Conservation (phyloP, 2,888 invertebrate genomes). For the Lepidonotus clava region DNA sequence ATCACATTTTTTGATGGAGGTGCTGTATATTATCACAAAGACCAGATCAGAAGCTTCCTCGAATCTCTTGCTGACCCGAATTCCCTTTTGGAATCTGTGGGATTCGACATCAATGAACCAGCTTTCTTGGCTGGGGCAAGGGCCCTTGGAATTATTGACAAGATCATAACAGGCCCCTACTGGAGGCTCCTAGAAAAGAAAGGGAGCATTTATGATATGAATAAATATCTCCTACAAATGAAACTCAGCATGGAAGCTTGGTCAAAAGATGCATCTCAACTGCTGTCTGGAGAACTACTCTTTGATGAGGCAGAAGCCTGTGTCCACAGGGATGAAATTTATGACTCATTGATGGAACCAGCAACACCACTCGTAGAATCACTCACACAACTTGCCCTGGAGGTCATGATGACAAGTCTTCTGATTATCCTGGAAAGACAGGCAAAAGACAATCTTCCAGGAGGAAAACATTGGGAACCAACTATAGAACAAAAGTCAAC, state of each 20-base stretch:
- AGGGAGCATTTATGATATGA: not conserved
- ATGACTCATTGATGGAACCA: not conserved
- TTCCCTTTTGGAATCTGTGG: not conserved
- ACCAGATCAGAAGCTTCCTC: slow-evolving; percentile 5
- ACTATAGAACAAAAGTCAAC: not conserved
- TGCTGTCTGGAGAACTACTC: not conserved
- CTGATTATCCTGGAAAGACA: not conserved
- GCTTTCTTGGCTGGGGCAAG: not conserved
- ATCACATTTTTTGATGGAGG: slow-evolving; percentile 8
- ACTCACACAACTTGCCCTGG: not conserved
- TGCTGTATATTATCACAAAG: not conserved
- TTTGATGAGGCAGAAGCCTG: not conserved
- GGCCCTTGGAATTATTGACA: slow-evolving; percentile 19
- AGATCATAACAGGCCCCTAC: slow-evolving; percentile 25
- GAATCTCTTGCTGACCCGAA: not conserved
- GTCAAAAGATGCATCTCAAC: slow-evolving; percentile 6
- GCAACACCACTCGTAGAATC: not conserved
- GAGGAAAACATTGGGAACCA: not conserved
- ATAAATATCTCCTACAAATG: slow-evolving; percentile 18
- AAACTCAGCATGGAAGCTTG: not conserved
- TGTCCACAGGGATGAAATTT: not conserved
- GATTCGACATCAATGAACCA: not conserved
- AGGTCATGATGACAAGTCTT: not conserved
- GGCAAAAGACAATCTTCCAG: no score
- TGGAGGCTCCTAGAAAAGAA: not conserved